Percentiles rank a stretch among this genome's conserved stretches.
Evolutionary conservation across 2,888 invertebrate genomes (phyloP).

Genomic region (Lumbricus terrestris): DNA sequence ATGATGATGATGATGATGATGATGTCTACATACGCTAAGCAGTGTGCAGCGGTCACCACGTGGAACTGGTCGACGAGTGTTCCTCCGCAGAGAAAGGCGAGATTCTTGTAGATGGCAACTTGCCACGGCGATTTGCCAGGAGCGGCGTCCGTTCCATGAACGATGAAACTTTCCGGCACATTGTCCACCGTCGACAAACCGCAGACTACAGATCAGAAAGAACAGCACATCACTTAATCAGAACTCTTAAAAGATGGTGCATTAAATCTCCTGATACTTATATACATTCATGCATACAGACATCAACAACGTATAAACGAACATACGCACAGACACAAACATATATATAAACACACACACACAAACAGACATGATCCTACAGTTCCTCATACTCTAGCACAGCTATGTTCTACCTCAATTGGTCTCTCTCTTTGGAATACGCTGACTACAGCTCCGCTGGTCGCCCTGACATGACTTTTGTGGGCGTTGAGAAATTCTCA

Average conservation of each 20-base stretch:
- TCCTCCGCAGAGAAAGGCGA: slow-evolving; percentile 39
- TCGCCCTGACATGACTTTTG: too few relatives aligned
- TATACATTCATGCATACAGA: not conserved
- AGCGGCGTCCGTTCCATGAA: slow-evolving; percentile 36
- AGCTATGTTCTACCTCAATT: too few relatives aligned
- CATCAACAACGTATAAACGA: not conserved
- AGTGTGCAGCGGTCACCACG: slow-evolving; percentile 43
- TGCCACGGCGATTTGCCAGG: slow-evolving; percentile 42
- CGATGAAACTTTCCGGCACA: slow-evolving; percentile 25
- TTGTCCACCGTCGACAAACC: not conserved
- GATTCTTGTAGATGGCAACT: slow-evolving; percentile 34
- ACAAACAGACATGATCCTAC: too few relatives aligned
- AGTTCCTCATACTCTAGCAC: too few relatives aligned
- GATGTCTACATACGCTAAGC: slow-evolving; percentile 32
- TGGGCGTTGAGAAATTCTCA: too few relatives aligned
- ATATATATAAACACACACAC: too few relatives aligned
- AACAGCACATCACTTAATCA: not conserved
- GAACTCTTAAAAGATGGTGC: not conserved
- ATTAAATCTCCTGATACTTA: not conserved
- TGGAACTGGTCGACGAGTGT: slow-evolving; percentile 35
- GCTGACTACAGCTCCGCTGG: too few relatives aligned
- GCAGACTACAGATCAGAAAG: not conserved
- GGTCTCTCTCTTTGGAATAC: too few relatives aligned
- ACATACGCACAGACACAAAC: too few relatives aligned
- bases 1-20: too few relatives aligned